Evolutionary conservation across 2,888 invertebrate genomes (phyloP).

Genomic region (Incurvaria masculella): DNA sequence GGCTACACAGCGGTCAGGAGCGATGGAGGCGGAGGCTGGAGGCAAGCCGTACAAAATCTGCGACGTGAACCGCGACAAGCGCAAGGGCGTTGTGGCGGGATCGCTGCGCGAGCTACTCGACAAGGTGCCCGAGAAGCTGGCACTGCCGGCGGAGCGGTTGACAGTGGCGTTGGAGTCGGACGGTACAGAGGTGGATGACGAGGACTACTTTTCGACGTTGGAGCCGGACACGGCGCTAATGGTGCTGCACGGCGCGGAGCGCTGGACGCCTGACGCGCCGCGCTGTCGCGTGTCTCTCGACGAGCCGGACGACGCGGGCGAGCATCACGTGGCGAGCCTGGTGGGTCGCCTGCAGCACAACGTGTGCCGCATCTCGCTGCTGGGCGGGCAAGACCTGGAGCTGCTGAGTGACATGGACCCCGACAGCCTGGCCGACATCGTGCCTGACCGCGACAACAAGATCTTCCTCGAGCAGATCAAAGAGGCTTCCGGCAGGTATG

Average conservation of each 20-base stretch:
- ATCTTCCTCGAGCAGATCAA: slow-evolving; percentile 77
- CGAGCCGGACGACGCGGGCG: slow-evolving; percentile 54
- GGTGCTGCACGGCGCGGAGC: slow-evolving; percentile 73
- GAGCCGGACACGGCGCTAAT: slow-evolving; percentile 85
- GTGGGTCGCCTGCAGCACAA: slow-evolving; percentile 78
- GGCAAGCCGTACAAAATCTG: slow-evolving; percentile 76
- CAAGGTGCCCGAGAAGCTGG: slow-evolving; percentile 73
- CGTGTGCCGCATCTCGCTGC: slow-evolving; percentile 78
- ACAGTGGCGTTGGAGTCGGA: slow-evolving; percentile 87
- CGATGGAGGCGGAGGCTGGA: slow-evolving; percentile 59
- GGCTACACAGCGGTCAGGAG: slow-evolving; percentile 16
- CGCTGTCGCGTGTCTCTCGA: slow-evolving; percentile 61
- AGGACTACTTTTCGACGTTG: slow-evolving; percentile 89
- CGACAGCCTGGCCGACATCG: slow-evolving; percentile 80
- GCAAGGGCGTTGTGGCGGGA: slow-evolving; percentile 78
- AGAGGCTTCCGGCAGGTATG: slow-evolving; percentile 81
- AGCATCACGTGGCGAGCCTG: slow-evolving; percentile 65
- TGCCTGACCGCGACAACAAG: slow-evolving; percentile 67
- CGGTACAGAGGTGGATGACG: slow-evolving; percentile 94
- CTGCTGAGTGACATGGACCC: slow-evolving; percentile 88
- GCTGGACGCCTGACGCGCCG: slow-evolving; percentile 67
- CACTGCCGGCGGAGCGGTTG: slow-evolving; percentile 60
- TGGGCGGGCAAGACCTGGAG: slow-evolving; percentile 82
- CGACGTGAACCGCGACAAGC: slow-evolving; percentile 73
- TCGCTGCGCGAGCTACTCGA: slow-evolving; percentile 74